Evolutionary conservation across 2,113 vertebrate genomes (phyloP).

Genomic region (Turdus rufiventris): DNA sequence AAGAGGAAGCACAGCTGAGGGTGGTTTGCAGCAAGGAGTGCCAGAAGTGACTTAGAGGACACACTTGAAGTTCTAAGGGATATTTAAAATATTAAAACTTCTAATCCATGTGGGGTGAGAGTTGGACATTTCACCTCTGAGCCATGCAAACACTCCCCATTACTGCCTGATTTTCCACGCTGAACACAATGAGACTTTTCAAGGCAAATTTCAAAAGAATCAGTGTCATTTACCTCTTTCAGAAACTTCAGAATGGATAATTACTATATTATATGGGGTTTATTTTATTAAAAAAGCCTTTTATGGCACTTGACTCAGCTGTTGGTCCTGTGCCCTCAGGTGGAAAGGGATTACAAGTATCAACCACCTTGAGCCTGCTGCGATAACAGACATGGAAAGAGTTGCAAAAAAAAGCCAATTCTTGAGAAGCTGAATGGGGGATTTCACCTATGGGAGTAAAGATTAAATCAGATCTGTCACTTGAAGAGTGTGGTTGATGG

Average conservation of each 20-base stretch:
- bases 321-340: neutral
- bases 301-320: neutral
- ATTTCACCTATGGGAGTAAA: neutral
- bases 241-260: neutral
- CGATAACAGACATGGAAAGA: neutral
- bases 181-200: neutral
- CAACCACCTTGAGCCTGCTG: neutral
- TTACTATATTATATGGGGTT: neutral
- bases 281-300: neutral
- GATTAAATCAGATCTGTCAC: constrained; percentile 20
- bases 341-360: neutral
- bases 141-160: neutral
- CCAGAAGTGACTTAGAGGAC: neutral
- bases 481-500: neutral
- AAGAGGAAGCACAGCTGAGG: neutral
- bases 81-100: neutral
- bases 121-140: neutral
- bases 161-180: neutral
- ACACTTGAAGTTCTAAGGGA: neutral
- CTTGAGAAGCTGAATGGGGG: neutral
- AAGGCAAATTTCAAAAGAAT: neutral
- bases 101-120: neutral
- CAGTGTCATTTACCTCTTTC: neutral
- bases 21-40: neutral
- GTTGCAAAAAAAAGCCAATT: neutral